These are phyloP conservation scores for Sinosuthora webbiana DNA, from an alignment of 2,113 vertebrate species.

Conservation along the genomic window DNA sequence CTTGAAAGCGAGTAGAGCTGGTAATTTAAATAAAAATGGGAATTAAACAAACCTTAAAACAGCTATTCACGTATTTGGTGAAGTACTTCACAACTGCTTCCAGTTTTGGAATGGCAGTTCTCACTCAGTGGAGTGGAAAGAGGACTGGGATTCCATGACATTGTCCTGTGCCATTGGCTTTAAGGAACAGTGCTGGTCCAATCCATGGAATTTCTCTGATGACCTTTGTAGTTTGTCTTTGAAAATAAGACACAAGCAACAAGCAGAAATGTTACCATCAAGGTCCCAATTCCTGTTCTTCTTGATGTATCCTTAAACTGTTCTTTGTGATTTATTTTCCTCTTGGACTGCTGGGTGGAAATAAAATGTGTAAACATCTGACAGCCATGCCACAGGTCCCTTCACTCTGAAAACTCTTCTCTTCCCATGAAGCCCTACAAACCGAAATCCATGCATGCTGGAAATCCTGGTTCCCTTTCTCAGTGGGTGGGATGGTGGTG, in stretches of 20 bases:
- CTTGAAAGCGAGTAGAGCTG: neutral
- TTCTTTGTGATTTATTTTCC: neutral
- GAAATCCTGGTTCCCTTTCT: neutral
- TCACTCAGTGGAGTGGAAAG: neutral
- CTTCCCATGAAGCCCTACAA: neutral
- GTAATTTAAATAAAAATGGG: slow-evolving; percentile 22
- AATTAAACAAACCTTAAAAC: slow-evolving; percentile 48
- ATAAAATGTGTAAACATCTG: neutral
- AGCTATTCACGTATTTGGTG: neutral
- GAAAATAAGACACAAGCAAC: neutral
- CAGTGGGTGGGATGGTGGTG: accelerated
- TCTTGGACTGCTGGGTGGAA: neutral
- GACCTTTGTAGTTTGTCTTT: neutral
- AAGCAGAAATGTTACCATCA: neutral
- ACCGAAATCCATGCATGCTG: neutral
- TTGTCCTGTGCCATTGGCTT: neutral
- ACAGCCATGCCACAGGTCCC: accelerated
- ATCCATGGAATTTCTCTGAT: neutral
- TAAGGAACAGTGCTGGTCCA: neutral
- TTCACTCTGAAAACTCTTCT: neutral
- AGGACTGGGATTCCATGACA: neutral
- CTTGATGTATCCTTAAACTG: neutral
- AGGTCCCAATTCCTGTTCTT: neutral
- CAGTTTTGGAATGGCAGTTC: neutral
- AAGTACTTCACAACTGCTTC: neutral